Conservation (phyloP, 1,140 invertebrate genomes). For the Cecropterus lyciades region DNA sequence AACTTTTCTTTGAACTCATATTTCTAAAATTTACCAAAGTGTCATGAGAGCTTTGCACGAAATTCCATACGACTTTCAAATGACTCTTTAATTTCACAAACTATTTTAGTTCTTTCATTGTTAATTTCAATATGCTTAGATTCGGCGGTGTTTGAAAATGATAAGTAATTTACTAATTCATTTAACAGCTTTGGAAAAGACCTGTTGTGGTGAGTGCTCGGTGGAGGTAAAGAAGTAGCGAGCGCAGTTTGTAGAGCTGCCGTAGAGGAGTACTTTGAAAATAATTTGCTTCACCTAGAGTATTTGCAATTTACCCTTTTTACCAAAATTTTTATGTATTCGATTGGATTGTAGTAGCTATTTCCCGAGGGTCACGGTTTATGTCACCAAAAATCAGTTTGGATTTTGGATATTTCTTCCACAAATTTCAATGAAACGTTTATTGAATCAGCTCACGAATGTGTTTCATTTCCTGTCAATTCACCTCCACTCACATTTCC, state of each 20-base stretch:
- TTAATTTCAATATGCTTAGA: not conserved
- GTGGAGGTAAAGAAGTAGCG: constrained; percentile 70
- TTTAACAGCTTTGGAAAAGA: constrained; percentile 85
- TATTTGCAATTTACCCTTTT: constrained; percentile 52
- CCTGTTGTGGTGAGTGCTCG: constrained; percentile 80
- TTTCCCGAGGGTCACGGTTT: constrained; percentile 13
- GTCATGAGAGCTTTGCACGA: constrained; percentile 59
- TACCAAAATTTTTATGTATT: constrained; percentile 44
- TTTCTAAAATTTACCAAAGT: constrained; percentile 41
- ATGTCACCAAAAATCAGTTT: constrained; percentile 7
- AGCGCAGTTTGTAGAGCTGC: constrained; percentile 54
- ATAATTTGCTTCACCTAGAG: constrained; percentile 66
- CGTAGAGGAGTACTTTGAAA: constrained; percentile 67
- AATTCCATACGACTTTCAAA: constrained; percentile 39
- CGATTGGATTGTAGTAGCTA: constrained; percentile 24
- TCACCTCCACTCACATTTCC: constrained; percentile 5
- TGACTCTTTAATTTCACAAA: constrained; percentile 4
- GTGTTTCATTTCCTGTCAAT: not conserved
- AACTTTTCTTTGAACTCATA: constrained; percentile 50
- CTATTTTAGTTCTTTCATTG: constrained; percentile 15
- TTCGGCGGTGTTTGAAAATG: constrained; percentile 35
- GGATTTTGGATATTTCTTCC: not conserved
- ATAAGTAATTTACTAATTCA: constrained; percentile 62
- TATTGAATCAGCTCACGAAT: constrained; percentile 7
- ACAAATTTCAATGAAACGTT: not conserved